A percentile compares a stretch with the other conserved stretches of the same genome.
Conservation (phyloP, 2,797 vertebrate species). For the Antennarius maculatus region DNA sequence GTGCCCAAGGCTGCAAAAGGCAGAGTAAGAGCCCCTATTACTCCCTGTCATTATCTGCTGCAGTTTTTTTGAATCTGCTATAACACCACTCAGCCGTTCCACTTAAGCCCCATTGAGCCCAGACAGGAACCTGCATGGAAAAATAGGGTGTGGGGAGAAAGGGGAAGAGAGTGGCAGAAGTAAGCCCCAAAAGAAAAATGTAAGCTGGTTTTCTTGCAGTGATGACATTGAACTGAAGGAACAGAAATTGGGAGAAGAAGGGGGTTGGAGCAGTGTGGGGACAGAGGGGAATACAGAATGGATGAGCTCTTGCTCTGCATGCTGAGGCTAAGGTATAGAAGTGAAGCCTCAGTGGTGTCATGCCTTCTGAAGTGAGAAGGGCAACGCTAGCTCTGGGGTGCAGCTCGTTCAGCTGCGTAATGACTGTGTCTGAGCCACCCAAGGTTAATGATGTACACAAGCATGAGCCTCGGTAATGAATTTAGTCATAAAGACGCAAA, state of each 20-base stretch:
- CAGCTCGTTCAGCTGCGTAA: constrained; percentile 75
- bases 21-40: constrained; percentile 84
- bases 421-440: constrained; percentile 78
- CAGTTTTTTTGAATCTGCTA: constrained; percentile 67
- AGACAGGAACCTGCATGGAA: constrained; percentile 39
- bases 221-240: constrained; percentile 48
- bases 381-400: constrained; percentile 74
- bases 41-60: constrained; percentile 71
- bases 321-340: constrained; percentile 50
- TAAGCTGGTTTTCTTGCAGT: constrained; percentile 39
- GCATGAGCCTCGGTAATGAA: constrained; percentile 73
- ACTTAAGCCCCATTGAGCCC: constrained; percentile 61
- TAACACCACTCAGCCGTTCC: constrained; percentile 58
- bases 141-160: constrained; percentile 34
- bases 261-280: constrained; percentile 10
- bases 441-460: constrained; percentile 84
- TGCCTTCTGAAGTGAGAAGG: constrained; percentile 79
- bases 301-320: constrained; percentile 28
- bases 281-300: constrained; percentile 14
- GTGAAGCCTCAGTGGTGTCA: constrained; percentile 56
- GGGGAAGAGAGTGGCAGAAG: constrained; percentile 5
- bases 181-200: constrained; percentile 16
- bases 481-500: constrained; percentile 63
- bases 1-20: constrained; percentile 79
- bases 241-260: constrained; percentile 27